A percentile compares a stretch with the other conserved stretches of the same genome.
Evolutionary conservation across 2,113 vertebrate species (phyloP).

Genomic region (Colaptes auratus): DNA sequence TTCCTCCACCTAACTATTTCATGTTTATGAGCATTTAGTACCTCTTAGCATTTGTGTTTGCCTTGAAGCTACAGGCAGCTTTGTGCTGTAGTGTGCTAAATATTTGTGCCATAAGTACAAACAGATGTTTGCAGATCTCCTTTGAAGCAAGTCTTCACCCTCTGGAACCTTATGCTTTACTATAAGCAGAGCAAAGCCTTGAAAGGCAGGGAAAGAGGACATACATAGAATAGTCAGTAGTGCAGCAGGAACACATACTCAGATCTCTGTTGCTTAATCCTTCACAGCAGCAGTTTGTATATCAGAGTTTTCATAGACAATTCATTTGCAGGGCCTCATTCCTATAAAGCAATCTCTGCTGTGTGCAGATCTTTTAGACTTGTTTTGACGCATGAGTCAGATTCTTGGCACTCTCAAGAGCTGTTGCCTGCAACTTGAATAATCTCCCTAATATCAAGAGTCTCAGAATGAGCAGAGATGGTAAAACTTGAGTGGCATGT

Average conservation of each 20-base stretch:
- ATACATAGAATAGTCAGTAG: neutral
- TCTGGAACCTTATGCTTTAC: neutral
- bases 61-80: conserved; percentile 72
- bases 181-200: neutral
- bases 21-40: conserved; percentile 54
- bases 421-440: neutral
- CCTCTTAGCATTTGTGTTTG: conserved; percentile 55
- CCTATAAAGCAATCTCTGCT: neutral
- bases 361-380: neutral
- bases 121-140: conserved; percentile 71
- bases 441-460: neutral
- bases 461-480: neutral
- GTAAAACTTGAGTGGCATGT: neutral
- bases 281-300: neutral
- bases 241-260: neutral
- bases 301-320: neutral
- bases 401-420: neutral
- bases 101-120: conserved; percentile 64
- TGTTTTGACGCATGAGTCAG: neutral
- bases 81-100: conserved; percentile 64
- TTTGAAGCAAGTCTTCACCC: conserved; percentile 65
- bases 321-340: neutral
- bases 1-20: neutral
- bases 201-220: neutral
- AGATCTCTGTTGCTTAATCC: neutral